phyloP scores from a whole-genome alignment of 2,888 invertebrate genomes.

The Stratiomys singularior region DNA sequence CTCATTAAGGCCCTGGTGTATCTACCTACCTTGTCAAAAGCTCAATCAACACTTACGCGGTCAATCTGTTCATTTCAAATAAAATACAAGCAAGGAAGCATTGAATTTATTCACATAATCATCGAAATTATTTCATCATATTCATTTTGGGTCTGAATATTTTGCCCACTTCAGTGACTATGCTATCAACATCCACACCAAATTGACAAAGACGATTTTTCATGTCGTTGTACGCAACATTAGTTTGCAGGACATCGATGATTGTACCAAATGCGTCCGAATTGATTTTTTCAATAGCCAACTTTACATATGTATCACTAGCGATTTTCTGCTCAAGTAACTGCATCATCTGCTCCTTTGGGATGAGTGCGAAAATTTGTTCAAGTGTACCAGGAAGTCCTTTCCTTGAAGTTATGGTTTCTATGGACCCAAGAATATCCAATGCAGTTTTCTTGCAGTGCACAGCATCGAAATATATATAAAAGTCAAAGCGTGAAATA shows the following conservation, averaged over 20 bases:
- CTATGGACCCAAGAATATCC: conserved; percentile 44
- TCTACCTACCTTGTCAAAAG: no score
- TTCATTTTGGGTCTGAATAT: conserved; percentile 36
- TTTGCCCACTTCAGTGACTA: conserved; percentile 43
- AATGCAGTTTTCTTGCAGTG: conserved; percentile 46
- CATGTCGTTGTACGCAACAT: conserved; percentile 36
- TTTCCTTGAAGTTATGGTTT: background rate
- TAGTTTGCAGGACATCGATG: conserved; percentile 30
- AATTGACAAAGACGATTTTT: conserved; percentile 23
- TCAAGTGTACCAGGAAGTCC: conserved; percentile 36
- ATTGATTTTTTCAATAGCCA: conserved; percentile 42
- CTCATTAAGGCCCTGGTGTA: no score
- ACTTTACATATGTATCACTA: conserved; percentile 42
- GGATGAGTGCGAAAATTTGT: conserved; percentile 43
- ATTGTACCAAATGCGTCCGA: conserved; percentile 47
- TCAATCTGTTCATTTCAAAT: no score
- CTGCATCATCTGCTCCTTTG: conserved; percentile 34
- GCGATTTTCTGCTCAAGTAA: conserved; percentile 42
- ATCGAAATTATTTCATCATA: background rate
- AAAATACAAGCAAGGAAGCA: no score
- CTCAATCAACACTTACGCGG: no score
- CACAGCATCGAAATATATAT: no score
- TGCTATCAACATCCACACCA: conserved; percentile 46
- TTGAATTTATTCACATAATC: background rate
- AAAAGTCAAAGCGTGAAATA: no score